Conservation (phyloP, 2,113 vertebrate genomes). For the Okapia johnstoni region DNA sequence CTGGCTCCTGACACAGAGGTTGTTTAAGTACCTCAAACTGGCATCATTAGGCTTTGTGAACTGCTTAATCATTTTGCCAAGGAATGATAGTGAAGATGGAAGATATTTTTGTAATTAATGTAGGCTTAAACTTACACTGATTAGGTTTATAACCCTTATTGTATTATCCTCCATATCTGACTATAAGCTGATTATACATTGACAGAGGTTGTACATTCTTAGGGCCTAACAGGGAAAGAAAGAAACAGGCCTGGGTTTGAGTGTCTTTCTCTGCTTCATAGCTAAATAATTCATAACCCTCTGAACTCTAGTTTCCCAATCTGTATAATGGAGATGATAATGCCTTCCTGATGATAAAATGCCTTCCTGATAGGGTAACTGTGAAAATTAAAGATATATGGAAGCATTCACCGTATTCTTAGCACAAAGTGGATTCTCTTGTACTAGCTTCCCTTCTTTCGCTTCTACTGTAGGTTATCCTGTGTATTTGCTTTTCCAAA, state of each 20-base stretch:
- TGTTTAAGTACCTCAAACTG: neutral
- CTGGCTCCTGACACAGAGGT: neutral
- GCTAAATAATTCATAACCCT: neutral
- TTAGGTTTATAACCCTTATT: neutral
- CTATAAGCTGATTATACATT: neutral
- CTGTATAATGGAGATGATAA: neutral
- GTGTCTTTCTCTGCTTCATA: neutral
- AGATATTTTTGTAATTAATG: neutral
- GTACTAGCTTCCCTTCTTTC: neutral
- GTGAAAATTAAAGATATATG: neutral
- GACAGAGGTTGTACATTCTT: neutral
- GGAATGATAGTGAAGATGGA: neutral
- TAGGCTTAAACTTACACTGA: neutral
- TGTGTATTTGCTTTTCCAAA: constrained; percentile 17
- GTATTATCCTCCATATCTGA: neutral
- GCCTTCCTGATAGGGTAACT: neutral
- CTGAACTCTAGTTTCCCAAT: neutral
- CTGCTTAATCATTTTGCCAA: neutral
- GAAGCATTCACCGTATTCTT: neutral
- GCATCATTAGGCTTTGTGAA: neutral
- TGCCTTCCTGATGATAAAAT: neutral
- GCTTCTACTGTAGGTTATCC: neutral
- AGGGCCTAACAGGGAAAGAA: neutral
- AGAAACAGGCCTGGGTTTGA: neutral
- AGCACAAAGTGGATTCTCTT: neutral